Conservation (phyloP, 2,888 invertebrate species). For the Cordilura impudica region DNA sequence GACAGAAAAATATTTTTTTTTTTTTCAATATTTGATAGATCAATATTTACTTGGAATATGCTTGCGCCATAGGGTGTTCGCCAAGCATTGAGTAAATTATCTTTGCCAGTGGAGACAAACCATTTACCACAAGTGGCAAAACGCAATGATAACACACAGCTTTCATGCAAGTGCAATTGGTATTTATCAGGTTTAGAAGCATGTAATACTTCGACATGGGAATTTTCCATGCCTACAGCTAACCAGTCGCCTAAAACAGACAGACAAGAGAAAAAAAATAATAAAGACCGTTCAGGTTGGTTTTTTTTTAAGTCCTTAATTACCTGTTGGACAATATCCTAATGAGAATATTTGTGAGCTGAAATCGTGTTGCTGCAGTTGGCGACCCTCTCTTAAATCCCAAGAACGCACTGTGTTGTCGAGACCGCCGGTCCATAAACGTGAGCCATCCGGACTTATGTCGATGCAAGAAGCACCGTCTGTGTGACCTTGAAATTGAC, state of each 20-base stretch:
- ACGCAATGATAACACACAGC: conserved; percentile 95
- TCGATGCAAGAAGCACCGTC: conserved; percentile 99
- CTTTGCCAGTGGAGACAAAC: conserved; percentile 99
- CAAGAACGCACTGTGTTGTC: conserved; percentile 98
- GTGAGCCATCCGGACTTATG: conserved; percentile 94
- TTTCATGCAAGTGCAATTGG: conserved; percentile 96
- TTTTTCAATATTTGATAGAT: background rate
- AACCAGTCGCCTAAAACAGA: conserved; percentile 88
- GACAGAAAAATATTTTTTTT: background rate
- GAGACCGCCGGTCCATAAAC: conserved; percentile 94
- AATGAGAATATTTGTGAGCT: conserved; percentile 91
- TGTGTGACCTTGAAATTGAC: conserved; percentile 96
- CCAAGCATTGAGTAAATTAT: conserved; percentile 98
- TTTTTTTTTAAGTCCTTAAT: too few relatives aligned
- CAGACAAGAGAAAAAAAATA: too few relatives aligned
- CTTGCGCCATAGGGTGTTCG: conserved; percentile 98
- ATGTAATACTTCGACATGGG: conserved; percentile 95
- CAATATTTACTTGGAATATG: conserved; percentile 91
- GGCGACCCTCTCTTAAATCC: conserved; percentile 95
- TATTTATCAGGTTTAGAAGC: conserved; percentile 96
- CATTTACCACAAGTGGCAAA: conserved; percentile 98
- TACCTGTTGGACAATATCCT: conserved; percentile 94
- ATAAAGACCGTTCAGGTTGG: too few relatives aligned
- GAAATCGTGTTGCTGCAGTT: conserved; percentile 97
- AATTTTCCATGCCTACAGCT: conserved; percentile 99